Evolutionary conservation across 1,140 invertebrate genomes (phyloP).

Genomic region (Ceratina japonica): DNA sequence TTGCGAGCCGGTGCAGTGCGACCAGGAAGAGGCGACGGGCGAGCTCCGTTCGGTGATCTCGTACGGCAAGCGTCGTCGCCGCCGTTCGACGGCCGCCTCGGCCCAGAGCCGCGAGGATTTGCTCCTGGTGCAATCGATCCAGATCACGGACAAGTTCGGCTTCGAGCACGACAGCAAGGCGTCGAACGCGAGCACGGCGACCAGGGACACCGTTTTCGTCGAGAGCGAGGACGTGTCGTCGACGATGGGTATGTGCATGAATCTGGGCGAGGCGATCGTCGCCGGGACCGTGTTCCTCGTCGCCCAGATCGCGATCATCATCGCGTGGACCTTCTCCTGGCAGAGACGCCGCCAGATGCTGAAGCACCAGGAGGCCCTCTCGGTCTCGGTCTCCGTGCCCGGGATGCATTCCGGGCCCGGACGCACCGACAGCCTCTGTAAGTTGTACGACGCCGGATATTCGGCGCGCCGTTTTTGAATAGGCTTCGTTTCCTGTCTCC

Average conservation of each 20-base stretch:
- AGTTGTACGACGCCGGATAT: slow-evolving; percentile 91
- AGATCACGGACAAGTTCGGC: slow-evolving; percentile 95
- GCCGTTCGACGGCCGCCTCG: no score
- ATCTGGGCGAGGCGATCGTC: slow-evolving; percentile 87
- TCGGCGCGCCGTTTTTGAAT: slow-evolving; percentile 88
- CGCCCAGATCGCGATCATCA: slow-evolving; percentile 89
- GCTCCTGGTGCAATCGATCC: slow-evolving; percentile 92
- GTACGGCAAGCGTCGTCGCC: slow-evolving; percentile 86
- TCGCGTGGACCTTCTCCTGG: slow-evolving; percentile 91
- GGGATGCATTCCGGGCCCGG: slow-evolving; percentile 80
- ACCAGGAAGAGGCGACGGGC: slow-evolving; percentile 88
- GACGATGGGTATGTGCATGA: slow-evolving; percentile 87
- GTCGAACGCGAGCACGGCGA: slow-evolving; percentile 69
- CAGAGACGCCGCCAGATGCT: slow-evolving; percentile 85
- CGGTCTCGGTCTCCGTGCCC: slow-evolving; percentile 80
- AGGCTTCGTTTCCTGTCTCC: slow-evolving; percentile 15
- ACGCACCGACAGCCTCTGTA: slow-evolving; percentile 89
- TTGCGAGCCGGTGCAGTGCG: slow-evolving; percentile 94
- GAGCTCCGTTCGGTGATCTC: slow-evolving; percentile 90
- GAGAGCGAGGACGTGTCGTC: slow-evolving; percentile 81
- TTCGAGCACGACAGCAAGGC: slow-evolving; percentile 82
- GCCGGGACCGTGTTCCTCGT: slow-evolving; percentile 90
- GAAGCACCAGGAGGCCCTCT: slow-evolving; percentile 80
- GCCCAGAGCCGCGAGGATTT: slow-evolving; percentile 87
- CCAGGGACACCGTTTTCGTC: slow-evolving; percentile 77